Percentiles rank a stretch among this genome's conserved stretches.
Evolutionary conservation across 2,888 invertebrate genomes (phyloP).

Genomic region (Chirona hameri): DNA sequence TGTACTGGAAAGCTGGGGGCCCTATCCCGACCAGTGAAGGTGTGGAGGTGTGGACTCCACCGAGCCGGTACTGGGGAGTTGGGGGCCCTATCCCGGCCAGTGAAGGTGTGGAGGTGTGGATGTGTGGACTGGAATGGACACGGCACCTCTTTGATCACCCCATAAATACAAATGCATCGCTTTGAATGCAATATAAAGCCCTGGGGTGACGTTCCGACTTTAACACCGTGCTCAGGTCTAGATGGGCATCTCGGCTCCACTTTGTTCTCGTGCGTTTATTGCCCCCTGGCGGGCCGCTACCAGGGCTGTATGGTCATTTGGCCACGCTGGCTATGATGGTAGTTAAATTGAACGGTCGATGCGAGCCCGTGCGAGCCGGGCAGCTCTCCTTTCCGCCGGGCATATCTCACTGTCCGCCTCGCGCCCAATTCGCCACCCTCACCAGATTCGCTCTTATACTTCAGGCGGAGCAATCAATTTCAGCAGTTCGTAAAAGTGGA

Average conservation of each 20-base stretch:
- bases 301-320: conserved; percentile 26
- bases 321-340: conserved; percentile 23
- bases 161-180: conserved; percentile 28
- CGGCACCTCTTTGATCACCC: not conserved
- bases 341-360: conserved; percentile 29
- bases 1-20: too few species aligned
- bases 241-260: conserved; percentile 26
- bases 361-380: not conserved
- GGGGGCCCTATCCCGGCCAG: not conserved
- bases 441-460: too few species aligned
- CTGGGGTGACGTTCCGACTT: conserved; percentile 22
- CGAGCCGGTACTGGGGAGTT: too few species aligned
- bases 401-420: not conserved
- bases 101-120: not conserved
- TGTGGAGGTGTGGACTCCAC: too few species aligned
- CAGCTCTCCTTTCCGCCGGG: not conserved
- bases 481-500: too few species aligned
- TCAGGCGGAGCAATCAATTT: too few species aligned
- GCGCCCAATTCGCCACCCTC: not conserved
- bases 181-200: conserved; percentile 28
- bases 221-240: conserved; percentile 27
- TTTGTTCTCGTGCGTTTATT: conserved; percentile 27
- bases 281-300: conserved; percentile 3
- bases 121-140: not conserved
- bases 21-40: too few species aligned